These are phyloP conservation scores for Spatulosminthurus flaviceps DNA, from an alignment of 2,888 invertebrate species.

Conservation along the genomic window DNA sequence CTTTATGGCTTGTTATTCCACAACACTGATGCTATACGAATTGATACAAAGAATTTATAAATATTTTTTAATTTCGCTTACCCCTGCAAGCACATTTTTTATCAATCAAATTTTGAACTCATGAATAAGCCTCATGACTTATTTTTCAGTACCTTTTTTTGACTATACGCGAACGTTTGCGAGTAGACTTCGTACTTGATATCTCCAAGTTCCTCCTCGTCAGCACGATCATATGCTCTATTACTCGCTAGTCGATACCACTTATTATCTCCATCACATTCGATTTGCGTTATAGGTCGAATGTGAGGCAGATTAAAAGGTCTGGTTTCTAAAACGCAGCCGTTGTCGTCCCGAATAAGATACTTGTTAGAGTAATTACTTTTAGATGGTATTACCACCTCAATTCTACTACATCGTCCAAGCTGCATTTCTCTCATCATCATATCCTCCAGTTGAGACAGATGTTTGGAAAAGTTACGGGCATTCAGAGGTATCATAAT, in stretches of 20 bases:
- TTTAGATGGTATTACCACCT: neutral
- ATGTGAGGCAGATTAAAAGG: constrained; percentile 20
- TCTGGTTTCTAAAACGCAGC: neutral
- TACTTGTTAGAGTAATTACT: neutral
- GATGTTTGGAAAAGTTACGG: constrained; percentile 14
- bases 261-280: constrained; percentile 10
- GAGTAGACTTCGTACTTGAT: constrained; percentile 9
- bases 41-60: neutral
- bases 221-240: neutral
- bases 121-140: neutral
- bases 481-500: constrained; percentile 23
- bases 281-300: constrained; percentile 18
- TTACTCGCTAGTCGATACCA: constrained; percentile 21
- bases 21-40: neutral
- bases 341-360: neutral
- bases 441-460: neutral
- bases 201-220: neutral
- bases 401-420: constrained; percentile 25
- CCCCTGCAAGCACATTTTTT: too few relatives aligned
- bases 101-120: too few relatives aligned
- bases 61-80: neutral
- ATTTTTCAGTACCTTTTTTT: neutral
- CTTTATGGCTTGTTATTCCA: neutral
- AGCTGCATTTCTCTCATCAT: constrained; percentile 4
- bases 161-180: neutral